These are phyloP conservation scores for Brachionus calyciflorus DNA, from an alignment of 1,140 invertebrate genomes.

Conservation along the genomic window DNA sequence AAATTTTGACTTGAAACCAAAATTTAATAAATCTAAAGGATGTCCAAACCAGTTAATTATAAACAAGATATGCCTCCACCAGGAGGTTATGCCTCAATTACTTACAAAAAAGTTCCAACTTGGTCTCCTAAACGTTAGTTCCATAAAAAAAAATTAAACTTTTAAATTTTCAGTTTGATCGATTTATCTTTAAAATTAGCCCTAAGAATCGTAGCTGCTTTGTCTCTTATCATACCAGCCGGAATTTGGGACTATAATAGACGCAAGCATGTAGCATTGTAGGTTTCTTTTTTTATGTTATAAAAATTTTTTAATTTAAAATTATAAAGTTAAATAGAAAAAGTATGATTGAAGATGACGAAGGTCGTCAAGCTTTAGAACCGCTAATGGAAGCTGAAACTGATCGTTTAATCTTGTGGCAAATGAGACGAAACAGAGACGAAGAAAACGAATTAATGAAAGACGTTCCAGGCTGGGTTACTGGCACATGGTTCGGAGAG, in stretches of 20 bases:
- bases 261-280: neutral
- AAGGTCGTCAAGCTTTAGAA: constrained; percentile 70
- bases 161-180: too few relatives aligned
- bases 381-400: constrained; percentile 75
- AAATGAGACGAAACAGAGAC: constrained; percentile 74
- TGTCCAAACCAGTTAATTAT: constrained; percentile 21
- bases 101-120: constrained; percentile 26
- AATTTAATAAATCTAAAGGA: neutral
- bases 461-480: constrained; percentile 77
- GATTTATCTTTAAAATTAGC: constrained; percentile 7
- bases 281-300: too few relatives aligned
- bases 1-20: constrained; percentile 7
- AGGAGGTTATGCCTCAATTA: constrained; percentile 23
- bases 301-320: neutral
- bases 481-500: constrained; percentile 79
- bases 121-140: constrained; percentile 38
- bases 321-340: neutral
- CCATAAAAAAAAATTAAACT: too few relatives aligned
- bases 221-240: constrained; percentile 27
- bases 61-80: constrained; percentile 47
- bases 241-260: constrained; percentile 44
- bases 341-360: constrained; percentile 68
- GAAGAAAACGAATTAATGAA: constrained; percentile 81
- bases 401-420: constrained; percentile 68
- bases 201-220: neutral